Conservation (phyloP, 2,888 invertebrate species). For the Agonopterix heracliana region DNA sequence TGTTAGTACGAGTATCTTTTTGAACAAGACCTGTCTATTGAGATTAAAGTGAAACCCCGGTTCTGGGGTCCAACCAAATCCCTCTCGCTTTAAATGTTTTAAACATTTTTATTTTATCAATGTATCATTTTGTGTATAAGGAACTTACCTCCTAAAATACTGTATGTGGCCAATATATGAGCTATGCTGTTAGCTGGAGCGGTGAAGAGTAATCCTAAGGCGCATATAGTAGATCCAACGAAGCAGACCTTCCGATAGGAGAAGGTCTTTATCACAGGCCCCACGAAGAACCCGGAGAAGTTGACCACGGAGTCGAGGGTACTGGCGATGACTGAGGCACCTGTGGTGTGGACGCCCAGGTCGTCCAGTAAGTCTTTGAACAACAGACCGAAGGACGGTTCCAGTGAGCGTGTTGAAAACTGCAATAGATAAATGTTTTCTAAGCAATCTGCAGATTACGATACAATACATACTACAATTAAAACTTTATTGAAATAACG, state of each 20-base stretch:
- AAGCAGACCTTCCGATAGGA: slow-evolving; percentile 83
- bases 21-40: too few relatives aligned
- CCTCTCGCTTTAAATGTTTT: too few relatives aligned
- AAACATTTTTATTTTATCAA: too few relatives aligned
- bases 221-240: slow-evolving; percentile 80
- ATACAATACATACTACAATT: too few relatives aligned
- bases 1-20: too few relatives aligned
- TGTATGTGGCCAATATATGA: slow-evolving; percentile 82
- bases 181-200: slow-evolving; percentile 83
- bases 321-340: slow-evolving; percentile 85
- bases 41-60: too few relatives aligned
- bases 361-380: slow-evolving; percentile 83
- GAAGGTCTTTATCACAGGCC: slow-evolving; percentile 84
- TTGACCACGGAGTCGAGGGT: slow-evolving; percentile 85
- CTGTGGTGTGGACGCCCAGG: slow-evolving; percentile 83
- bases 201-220: slow-evolving; percentile 80
- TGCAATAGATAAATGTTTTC: slow-evolving; percentile 48
- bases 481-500: too few relatives aligned
- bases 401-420: slow-evolving; percentile 87
- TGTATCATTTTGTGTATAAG: not conserved
- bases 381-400: slow-evolving; percentile 87
- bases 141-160: slow-evolving; percentile 83
- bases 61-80: too few relatives aligned
- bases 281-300: slow-evolving; percentile 86
- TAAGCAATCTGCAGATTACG: not conserved